Percentiles rank a stretch among this genome's conserved stretches.
phyloP scores from a whole-genome alignment of 2,113 vertebrate species.

The Gavialis gangeticus region DNA sequence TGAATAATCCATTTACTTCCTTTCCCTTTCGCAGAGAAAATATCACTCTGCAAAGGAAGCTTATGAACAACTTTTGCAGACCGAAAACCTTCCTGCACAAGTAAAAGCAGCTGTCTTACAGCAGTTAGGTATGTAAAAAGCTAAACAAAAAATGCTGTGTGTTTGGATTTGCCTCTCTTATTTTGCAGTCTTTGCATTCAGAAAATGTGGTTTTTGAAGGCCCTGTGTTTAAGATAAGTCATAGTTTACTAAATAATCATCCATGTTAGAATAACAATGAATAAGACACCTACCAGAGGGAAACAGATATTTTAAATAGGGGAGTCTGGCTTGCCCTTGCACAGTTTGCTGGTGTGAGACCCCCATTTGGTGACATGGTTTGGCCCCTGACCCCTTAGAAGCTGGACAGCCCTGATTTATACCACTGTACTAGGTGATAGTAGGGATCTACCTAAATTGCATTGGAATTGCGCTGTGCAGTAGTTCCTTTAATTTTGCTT shows the following conservation, averaged over 20 bases:
- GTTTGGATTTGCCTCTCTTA: neutral
- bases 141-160: neutral
- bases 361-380: too few species aligned
- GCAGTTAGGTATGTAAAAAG: conserved; percentile 92
- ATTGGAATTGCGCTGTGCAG: too few species aligned
- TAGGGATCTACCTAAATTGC: too few species aligned
- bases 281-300: neutral
- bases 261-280: neutral
- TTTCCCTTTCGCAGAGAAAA: conserved; percentile 88
- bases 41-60: conserved; percentile 97
- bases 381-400: too few species aligned
- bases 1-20: conserved; percentile 67
- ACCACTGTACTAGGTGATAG: too few species aligned
- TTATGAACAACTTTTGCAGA: conserved; percentile 96
- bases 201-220: conserved; percentile 42
- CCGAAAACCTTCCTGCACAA: conserved; percentile 95
- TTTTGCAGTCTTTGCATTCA: conserved; percentile 11
- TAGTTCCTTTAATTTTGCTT: too few species aligned
- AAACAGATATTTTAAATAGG: neutral
- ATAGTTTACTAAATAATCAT: neutral
- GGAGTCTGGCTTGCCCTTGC: too few species aligned
- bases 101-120: conserved; percentile 98
- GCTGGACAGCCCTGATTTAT: too few species aligned
- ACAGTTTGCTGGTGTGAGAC: too few species aligned
- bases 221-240: neutral